Evolutionary conservation across 1,140 invertebrate species (phyloP).

Genomic region (Neodiprion fabricii): DNA sequence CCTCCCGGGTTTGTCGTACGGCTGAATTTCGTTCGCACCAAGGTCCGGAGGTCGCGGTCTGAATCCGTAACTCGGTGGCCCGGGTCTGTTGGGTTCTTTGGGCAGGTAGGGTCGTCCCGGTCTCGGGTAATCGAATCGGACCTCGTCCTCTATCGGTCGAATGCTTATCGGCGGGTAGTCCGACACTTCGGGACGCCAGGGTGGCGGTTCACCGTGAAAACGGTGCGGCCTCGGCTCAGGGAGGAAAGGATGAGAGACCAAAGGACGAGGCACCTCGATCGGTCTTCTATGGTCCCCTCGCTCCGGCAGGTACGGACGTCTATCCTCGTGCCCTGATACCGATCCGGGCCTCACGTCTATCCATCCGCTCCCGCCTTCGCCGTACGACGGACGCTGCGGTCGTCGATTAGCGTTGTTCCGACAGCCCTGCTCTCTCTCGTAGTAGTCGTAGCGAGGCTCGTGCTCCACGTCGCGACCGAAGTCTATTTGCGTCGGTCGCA

Average conservation of each 20-base stretch:
- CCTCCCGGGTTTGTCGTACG: constrained; percentile 23
- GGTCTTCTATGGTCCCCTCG: constrained; percentile 7
- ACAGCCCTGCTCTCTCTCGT: constrained; percentile 70
- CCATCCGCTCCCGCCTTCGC: not conserved
- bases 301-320: constrained; percentile 11
- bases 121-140: constrained; percentile 11
- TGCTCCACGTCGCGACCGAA: constrained; percentile 66
- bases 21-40: constrained; percentile 36
- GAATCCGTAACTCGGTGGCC: not conserved
- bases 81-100: constrained; percentile 30
- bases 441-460: constrained; percentile 79
- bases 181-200: not conserved
- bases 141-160: constrained; percentile 12
- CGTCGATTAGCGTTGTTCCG: not conserved
- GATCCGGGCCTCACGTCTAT: constrained; percentile 10
- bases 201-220: not conserved
- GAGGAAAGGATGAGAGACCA: not conserved
- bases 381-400: not conserved
- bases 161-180: not conserved
- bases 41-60: not conserved
- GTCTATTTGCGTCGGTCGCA: constrained; percentile 71
- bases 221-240: too few relatives aligned
- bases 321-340: constrained; percentile 13
- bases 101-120: constrained; percentile 16
- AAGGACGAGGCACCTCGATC: constrained; percentile 16